Conservation (phyloP, 2,888 invertebrate genomes). For the Tetragonisca angustula region DNA sequence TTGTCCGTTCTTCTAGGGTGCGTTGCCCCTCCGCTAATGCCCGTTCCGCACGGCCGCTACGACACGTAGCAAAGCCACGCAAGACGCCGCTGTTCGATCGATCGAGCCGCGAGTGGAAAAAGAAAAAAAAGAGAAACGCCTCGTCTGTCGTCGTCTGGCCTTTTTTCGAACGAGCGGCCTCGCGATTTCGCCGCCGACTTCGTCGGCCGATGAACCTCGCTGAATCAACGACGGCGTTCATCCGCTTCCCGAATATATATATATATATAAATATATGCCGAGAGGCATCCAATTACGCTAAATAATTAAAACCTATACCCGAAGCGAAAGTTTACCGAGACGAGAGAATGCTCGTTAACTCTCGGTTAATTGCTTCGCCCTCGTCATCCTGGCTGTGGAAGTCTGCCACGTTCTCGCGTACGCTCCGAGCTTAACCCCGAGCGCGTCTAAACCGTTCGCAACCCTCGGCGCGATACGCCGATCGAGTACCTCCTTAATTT, state of each 20-base stretch:
- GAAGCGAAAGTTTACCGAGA: conserved; percentile 52
- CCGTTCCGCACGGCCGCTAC: conserved; percentile 24
- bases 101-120: conserved; percentile 37
- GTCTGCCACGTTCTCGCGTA: conserved; percentile 31
- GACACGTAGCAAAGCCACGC: neutral
- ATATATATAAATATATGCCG: neutral
- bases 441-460: conserved; percentile 45
- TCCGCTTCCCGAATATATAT: neutral
- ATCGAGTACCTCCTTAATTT: conserved; percentile 67
- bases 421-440: conserved; percentile 38
- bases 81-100: conserved; percentile 36
- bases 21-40: conserved; percentile 57
- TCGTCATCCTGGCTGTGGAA: conserved; percentile 32
- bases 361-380: conserved; percentile 65
- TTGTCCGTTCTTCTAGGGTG: conserved; percentile 49
- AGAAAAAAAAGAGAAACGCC: neutral
- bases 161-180: neutral
- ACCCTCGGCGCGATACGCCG: conserved; percentile 51
- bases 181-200: neutral
- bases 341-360: conserved; percentile 62
- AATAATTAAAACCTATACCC: conserved; percentile 64
- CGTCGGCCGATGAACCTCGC: neutral
- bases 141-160: neutral
- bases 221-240: neutral
- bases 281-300: conserved; percentile 58